Conservation (phyloP, 1,140 invertebrate genomes). For the Teleopsis dalmanni region DNA sequence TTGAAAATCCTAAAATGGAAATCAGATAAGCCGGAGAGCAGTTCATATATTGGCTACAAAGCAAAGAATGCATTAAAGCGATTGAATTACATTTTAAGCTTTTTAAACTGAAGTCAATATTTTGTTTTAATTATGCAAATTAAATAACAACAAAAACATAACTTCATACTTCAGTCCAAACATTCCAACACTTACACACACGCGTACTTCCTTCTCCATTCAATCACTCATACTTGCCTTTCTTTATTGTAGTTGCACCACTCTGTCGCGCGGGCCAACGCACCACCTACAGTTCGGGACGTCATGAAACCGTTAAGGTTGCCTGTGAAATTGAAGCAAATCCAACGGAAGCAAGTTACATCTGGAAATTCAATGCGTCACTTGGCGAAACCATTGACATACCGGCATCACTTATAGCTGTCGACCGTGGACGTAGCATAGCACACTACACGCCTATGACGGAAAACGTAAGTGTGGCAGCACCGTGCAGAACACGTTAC, state of each 20-base stretch:
- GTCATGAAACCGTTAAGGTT: conserved; percentile 67
- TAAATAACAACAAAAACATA: too few relatives aligned
- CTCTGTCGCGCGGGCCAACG: conserved; percentile 60
- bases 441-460: conserved; percentile 62
- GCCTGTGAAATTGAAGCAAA: conserved; percentile 79
- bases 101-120: conserved; percentile 17
- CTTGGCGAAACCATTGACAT: conserved; percentile 60
- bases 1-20: too few relatives aligned
- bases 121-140: conserved; percentile 41
- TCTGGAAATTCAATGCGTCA: conserved; percentile 72
- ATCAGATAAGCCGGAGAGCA: too few relatives aligned
- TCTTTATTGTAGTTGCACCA: conserved; percentile 54
- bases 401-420: conserved; percentile 51
- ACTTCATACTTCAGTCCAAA: background rate
- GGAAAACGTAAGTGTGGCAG: conserved; percentile 50
- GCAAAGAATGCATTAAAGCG: conserved; percentile 1
- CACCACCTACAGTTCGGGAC: conserved; percentile 65
- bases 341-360: conserved; percentile 62
- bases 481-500: too few relatives aligned
- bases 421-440: conserved; percentile 54
- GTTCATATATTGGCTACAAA: too few relatives aligned
- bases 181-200: background rate
- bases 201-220: background rate
- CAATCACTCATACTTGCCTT: background rate
- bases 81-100: background rate